Evolutionary conservation across 2,888 invertebrate genomes (phyloP), one percentile per base, ranked within the genome.

Genomic region (Aleiodes alternator): DNA sequence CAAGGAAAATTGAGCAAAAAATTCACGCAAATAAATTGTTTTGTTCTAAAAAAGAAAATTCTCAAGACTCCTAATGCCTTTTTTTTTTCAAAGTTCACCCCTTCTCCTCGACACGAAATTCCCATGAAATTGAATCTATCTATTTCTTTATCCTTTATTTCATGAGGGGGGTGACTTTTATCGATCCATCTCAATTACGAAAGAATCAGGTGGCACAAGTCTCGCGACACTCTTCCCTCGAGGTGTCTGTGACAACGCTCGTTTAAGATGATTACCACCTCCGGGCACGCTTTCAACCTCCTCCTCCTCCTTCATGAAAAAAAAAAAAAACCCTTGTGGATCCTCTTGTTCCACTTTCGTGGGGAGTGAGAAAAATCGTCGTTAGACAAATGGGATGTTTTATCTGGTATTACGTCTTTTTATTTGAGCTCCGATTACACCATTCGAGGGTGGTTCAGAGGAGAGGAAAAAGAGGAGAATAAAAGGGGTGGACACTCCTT

Each of bases 381-480:
- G 85, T 86, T 84, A 85, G 88, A 90, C 87, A 89, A 89, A 90
- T 88, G 88, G 85, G 84, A 84, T 82, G 86, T 85, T 90, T 89
- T 90, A 88, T 90, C 88, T 84, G 86, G 85, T 83, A 85, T 87
- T 86, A 87, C 84, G 85, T 82, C 84, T 85, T 87, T 89, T 88
- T 88, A 87, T 88, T 88, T 85, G 85, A 85, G 83, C 85, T 82
- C 82, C 86, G 87, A 87, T 88, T 88, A 87, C 84, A 68, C 51
- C 51, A 68, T 81, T 77, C 64, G 77, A 79, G 81, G 69, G 61
- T 72, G 72, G 68, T 72, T 66, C 34, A n/a, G n/a, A 43, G 73
- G 55, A 61, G 23, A 4, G 23, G 23, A 55, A 14, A 16, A 12
- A 29, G 14, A 55, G 53, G 56, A 57, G 73, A 56, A 23, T 23